These are phyloP conservation scores for Cyrtorhinus lividipennis DNA, from an alignment of 1,140 invertebrate species.

Conservation along the genomic window DNA sequence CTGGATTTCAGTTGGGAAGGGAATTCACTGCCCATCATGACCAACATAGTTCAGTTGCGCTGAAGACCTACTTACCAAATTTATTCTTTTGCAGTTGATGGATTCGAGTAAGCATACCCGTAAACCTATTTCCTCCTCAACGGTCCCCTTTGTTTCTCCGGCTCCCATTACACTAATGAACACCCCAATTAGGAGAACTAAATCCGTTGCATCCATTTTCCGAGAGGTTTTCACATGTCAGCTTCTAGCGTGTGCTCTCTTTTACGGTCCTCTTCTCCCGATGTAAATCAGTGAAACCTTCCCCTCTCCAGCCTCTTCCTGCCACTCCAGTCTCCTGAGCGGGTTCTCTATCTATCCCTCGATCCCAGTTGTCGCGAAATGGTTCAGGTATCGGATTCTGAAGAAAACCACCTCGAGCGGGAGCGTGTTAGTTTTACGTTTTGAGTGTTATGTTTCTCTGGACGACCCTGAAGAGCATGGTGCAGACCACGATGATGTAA, in stretches of 20 bases:
- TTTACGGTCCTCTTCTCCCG: background rate
- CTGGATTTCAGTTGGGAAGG: too few species aligned
- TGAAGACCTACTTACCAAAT: too few species aligned
- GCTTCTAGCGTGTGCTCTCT: background rate
- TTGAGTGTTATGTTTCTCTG: background rate
- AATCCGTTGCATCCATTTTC: background rate
- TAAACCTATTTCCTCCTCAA: too few species aligned
- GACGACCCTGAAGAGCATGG: background rate
- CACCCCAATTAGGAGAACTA: background rate
- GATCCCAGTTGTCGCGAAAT: background rate
- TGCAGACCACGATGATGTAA: constrained; percentile 6
- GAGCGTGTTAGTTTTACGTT: background rate
- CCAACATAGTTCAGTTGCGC: too few species aligned
- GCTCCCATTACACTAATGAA: background rate
- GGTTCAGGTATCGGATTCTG: background rate
- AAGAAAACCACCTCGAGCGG: background rate
- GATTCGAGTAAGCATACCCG: too few species aligned
- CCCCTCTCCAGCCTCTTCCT: background rate
- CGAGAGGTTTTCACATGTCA: background rate
- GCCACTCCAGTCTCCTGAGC: background rate
- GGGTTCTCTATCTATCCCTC: background rate
- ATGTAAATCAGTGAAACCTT: background rate
- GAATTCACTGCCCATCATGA: too few species aligned
- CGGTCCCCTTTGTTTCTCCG: too few species aligned
- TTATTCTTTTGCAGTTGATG: too few species aligned